phyloP scores from a whole-genome alignment of 2,888 invertebrate species.

The Himalopsyche kuldschensis region DNA sequence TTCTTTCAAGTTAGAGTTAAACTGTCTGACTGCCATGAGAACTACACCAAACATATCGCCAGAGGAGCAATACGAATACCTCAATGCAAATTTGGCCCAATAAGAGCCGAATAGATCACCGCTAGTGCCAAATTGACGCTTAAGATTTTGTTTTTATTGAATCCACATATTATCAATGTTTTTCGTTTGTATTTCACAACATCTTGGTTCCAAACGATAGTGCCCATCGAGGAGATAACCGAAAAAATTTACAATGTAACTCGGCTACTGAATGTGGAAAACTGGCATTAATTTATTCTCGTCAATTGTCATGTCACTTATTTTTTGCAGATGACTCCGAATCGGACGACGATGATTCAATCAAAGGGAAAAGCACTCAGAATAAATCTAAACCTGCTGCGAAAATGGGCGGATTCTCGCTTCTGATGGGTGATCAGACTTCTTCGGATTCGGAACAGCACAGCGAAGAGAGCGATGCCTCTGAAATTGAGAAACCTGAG shows the following conservation, averaged over 20 bases:
- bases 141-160: too few species aligned
- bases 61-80: too few species aligned
- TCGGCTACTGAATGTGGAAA: not conserved
- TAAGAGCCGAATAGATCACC: too few species aligned
- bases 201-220: too few species aligned
- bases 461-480: conserved; percentile 45
- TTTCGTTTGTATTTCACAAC: too few species aligned
- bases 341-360: conserved; percentile 54
- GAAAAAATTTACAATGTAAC: not conserved
- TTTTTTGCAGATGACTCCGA: conserved; percentile 45
- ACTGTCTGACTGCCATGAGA: too few species aligned
- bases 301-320: not conserved
- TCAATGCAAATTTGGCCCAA: too few species aligned
- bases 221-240: too few species aligned
- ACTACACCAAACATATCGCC: too few species aligned
- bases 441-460: conserved; percentile 34
- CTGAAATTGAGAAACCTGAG: conserved; percentile 48
- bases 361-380: conserved; percentile 51
- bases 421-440: conserved; percentile 68
- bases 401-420: conserved; percentile 66
- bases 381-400: conserved; percentile 49
- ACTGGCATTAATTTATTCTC: not conserved
- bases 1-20: too few species aligned
- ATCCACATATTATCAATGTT: too few species aligned
- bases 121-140: too few species aligned